Base-by-base conservation (phyloP, 1,140 invertebrate species). In the Atta colombica region DNA sequence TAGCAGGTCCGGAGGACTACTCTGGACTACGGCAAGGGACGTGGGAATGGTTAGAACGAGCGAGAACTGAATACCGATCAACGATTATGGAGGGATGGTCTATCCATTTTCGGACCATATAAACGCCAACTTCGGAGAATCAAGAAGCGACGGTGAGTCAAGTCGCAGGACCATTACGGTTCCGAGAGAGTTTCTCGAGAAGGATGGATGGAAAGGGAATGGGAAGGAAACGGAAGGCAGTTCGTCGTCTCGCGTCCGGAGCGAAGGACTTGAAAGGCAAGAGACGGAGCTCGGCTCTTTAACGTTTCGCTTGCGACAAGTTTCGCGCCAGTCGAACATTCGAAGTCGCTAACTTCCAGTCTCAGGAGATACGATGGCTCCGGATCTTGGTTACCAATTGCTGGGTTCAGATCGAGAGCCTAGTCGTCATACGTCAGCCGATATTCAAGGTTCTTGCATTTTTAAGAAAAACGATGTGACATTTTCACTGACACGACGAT, bases 371-470 rank as follows among this genome's bases (percentile, higher is more conserved):
- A 68, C 58, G 81, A 85, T n/a, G 18, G 53, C 18, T 58, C 8
- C 97, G 97, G 92, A 97, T 74, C 96, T 96, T 96, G 16, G 97
- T 96, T 16, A 97, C 92, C 91, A 98, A 97, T 93, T 97, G 97
- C 71, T 96, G 92, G 39, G 31, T 95, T 96, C 77, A 95, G 95
- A 91, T 95, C 95, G 55, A 89, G 16, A 78, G 45, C 72, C n/a
- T 45, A 84, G 4, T 8, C 88, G 31, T 95, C 93, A 61, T 60
- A 16, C 14, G 25, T 18, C 6, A 10, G 12, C 25, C 14, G n/a
- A 7, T 5, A 1, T 60, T 35, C 28, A 18, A 63, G 25, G 49
- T 39, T 53, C 16, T 39, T 86, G 66, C 45, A 71, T 80, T 51
- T 58, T 86, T 28, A 61, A 81, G 55, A 31, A 53, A 71, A 69